Conservation (phyloP, 2,113 vertebrate species). For the Probosciger aterrimus region DNA sequence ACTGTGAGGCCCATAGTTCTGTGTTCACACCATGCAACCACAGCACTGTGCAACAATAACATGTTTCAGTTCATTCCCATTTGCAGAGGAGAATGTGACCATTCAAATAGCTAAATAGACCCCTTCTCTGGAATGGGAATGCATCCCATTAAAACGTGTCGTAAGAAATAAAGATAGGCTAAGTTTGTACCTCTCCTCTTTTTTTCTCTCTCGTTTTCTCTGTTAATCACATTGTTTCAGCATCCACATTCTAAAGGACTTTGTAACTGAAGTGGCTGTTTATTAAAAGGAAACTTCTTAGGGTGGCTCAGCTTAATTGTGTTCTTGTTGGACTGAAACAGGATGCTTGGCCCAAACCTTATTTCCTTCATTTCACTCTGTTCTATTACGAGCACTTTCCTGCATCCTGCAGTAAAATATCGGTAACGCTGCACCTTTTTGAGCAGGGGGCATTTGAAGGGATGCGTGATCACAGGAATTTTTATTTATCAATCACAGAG, state of each 20-base stretch:
- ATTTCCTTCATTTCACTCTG: slow-evolving; percentile 79
- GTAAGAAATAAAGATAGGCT: neutral
- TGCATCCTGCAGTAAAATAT: slow-evolving; percentile 72
- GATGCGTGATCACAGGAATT: neutral
- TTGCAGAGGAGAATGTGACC: neutral
- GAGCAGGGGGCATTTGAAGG: neutral
- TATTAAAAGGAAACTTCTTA: slow-evolving; percentile 23
- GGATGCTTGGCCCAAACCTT: slow-evolving; percentile 72
- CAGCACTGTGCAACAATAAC: neutral
- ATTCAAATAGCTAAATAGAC: neutral
- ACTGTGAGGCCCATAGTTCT: neutral
- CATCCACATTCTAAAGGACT: neutral
- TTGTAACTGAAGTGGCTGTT: neutral
- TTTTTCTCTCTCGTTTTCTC: neutral
- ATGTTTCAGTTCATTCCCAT: neutral
- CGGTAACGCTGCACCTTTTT: neutral
- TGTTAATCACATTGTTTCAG: neutral
- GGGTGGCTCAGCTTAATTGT: slow-evolving; percentile 24
- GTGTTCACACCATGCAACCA: neutral
- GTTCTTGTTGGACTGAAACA: slow-evolving; percentile 66
- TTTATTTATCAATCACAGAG: neutral
- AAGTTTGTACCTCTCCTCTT: neutral
- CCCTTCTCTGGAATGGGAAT: neutral
- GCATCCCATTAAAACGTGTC: neutral
- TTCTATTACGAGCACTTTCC: slow-evolving; percentile 75